phyloP scores from a whole-genome alignment of 2,797 vertebrate genomes.

The Poecilia gillii region DNA sequence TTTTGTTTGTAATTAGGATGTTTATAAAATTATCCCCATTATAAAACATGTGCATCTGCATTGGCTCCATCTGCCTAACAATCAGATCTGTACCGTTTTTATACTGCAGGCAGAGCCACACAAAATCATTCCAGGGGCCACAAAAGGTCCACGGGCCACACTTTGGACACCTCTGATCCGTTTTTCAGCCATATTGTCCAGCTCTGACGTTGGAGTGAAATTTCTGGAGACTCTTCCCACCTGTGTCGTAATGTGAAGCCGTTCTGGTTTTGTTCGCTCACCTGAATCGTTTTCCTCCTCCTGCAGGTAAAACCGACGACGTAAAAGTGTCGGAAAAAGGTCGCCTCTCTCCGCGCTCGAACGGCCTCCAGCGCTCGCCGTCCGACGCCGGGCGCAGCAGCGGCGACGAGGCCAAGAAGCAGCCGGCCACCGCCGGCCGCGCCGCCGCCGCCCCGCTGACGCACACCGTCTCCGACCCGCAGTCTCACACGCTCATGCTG shows the following conservation, averaged over 20 bases:
- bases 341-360: slow-evolving; percentile 87
- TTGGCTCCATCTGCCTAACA: too few relatives aligned
- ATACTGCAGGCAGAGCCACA: too few relatives aligned
- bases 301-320: slow-evolving; percentile 94
- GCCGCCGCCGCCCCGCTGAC: slow-evolving; percentile 36
- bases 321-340: slow-evolving; percentile 97
- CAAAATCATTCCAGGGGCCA: too few relatives aligned
- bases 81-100: too few relatives aligned
- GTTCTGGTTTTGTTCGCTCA: neutral
- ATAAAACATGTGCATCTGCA: too few relatives aligned
- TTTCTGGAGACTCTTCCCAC: too few relatives aligned
- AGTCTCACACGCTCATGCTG: slow-evolving; percentile 51
- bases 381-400: slow-evolving; percentile 93
- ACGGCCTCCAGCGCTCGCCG: slow-evolving; percentile 90
- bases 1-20: too few relatives aligned
- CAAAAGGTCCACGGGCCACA: too few relatives aligned
- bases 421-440: slow-evolving; percentile 56
- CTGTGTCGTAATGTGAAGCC: neutral
- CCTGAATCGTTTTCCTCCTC: neutral
- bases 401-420: slow-evolving; percentile 90
- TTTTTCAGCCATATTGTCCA: too few relatives aligned
- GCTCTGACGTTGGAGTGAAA: too few relatives aligned
- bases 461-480: slow-evolving; percentile 62
- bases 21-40: too few relatives aligned
- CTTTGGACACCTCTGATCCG: too few relatives aligned